Percentiles rank a stretch among this genome's conserved stretches.
phyloP scores from a whole-genome alignment of 2,113 vertebrate genomes.

The Clarias gariepinus region DNA sequence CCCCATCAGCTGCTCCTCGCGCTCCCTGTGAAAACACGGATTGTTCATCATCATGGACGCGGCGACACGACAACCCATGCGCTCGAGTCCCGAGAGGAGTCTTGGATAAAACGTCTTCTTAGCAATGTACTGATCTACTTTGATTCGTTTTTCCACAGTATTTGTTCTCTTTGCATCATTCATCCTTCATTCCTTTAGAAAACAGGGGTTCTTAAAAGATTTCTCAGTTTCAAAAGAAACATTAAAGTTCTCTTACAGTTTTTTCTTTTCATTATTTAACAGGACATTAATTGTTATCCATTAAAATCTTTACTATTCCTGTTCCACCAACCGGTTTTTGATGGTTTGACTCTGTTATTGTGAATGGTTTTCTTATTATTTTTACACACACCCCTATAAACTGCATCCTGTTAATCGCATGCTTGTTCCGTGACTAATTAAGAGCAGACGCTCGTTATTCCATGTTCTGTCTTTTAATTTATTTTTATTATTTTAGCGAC shows the following conservation, averaged over 20 bases:
- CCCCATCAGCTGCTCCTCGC: slow-evolving; percentile 93
- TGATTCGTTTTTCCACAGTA: background rate
- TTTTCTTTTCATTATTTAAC: background rate
- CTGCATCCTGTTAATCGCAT: background rate
- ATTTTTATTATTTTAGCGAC: background rate
- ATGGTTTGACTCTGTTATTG: background rate
- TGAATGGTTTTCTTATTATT: background rate
- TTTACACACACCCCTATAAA: background rate
- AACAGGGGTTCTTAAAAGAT: background rate
- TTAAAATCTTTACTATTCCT: background rate
- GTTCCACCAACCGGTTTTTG: background rate
- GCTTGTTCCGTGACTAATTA: background rate
- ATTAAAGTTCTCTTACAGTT: background rate
- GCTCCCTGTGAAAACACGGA: slow-evolving; percentile 78
- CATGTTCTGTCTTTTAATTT: background rate
- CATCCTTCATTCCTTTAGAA: background rate
- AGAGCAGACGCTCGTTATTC: background rate
- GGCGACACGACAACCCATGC: background rate
- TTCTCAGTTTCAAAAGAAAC: background rate
- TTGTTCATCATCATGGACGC: background rate
- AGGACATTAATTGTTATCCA: background rate
- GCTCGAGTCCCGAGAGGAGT: no score
- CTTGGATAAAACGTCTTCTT: background rate
- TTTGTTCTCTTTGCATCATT: background rate
- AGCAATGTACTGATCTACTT: background rate